Evolutionary conservation across 1,140 invertebrate genomes (phyloP).

Genomic region (Liolophura sinensis): DNA sequence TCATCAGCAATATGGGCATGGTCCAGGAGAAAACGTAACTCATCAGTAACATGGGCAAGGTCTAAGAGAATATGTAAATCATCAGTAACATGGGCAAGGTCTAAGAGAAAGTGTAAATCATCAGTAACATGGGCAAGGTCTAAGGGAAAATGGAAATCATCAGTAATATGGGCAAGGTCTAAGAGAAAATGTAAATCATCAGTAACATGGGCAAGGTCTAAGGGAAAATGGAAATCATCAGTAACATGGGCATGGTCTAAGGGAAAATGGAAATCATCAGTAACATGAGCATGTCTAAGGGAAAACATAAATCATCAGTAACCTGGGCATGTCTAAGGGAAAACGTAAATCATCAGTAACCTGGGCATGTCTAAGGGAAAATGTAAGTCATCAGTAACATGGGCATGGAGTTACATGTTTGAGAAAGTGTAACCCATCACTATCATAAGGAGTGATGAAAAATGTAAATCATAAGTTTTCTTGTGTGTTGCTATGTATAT

Average conservation of each 20-base stretch:
- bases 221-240: background rate
- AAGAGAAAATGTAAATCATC: background rate
- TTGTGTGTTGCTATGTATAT: too few relatives aligned
- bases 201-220: background rate
- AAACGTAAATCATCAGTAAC: slow-evolving; percentile 28
- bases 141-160: background rate
- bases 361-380: slow-evolving; percentile 21
- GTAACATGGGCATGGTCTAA: background rate
- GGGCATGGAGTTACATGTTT: too few relatives aligned
- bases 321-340: slow-evolving; percentile 1
- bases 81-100: too few relatives aligned
- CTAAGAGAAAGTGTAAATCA: background rate
- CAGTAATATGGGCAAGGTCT: too few relatives aligned
- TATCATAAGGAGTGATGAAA: too few relatives aligned
- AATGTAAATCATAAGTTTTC: too few relatives aligned
- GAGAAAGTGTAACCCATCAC: too few relatives aligned
- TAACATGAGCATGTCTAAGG: background rate
- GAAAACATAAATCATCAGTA: background rate
- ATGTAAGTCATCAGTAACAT: too few relatives aligned
- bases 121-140: slow-evolving; percentile 8
- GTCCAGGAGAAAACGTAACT: too few relatives aligned
- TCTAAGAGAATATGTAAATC: background rate
- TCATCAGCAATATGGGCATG: background rate
- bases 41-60: background rate
- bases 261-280: background rate